A percentile compares a stretch with the other conserved stretches of the same genome.
Conservation (phyloP, 2,888 invertebrate genomes). For the Carpatolechia fugitivella region DNA sequence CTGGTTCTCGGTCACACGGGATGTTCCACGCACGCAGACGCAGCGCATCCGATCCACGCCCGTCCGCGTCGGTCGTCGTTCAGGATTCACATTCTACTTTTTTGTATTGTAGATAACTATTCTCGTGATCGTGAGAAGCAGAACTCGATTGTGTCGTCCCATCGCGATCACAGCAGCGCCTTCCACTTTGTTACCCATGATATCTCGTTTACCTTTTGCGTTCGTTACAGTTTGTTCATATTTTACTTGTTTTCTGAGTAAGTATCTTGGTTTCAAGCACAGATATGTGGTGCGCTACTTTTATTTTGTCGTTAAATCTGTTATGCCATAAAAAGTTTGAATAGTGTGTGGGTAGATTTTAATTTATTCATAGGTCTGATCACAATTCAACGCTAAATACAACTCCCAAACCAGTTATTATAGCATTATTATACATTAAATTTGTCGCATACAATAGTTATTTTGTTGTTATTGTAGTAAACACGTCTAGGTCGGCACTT, state of each 20-base stretch:
- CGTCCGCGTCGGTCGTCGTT: conserved; percentile 29
- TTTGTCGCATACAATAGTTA: not conserved
- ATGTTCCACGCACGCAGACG: conserved; percentile 45
- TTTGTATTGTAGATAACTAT: conserved; percentile 46
- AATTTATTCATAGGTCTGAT: conserved; percentile 10
- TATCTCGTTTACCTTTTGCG: conserved; percentile 41
- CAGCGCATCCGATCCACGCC: conserved; percentile 45
- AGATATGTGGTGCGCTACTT: not conserved
- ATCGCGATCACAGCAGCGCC: conserved; percentile 24
- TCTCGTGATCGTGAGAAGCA: conserved; percentile 65
- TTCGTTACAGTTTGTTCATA: conserved; percentile 39
- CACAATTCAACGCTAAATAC: conserved; percentile 4
- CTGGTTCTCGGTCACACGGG: conserved; percentile 60
- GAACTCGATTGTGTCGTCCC: conserved; percentile 45
- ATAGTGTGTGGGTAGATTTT: conserved; percentile 3
- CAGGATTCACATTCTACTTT: conserved; percentile 60
- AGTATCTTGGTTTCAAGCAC: not conserved
- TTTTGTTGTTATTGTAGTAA: no score
- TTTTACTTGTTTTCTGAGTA: not conserved
- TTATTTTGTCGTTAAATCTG: not conserved
- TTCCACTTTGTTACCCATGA: conserved; percentile 34
- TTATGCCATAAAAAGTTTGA: no score
- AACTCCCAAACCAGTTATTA: not conserved
- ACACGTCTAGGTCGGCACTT: no score
- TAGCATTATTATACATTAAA: not conserved